Evolutionary conservation across 2,888 invertebrate genomes (phyloP), one percentile per base, ranked within the genome.

Genomic region (Laspeyria flexula): DNA sequence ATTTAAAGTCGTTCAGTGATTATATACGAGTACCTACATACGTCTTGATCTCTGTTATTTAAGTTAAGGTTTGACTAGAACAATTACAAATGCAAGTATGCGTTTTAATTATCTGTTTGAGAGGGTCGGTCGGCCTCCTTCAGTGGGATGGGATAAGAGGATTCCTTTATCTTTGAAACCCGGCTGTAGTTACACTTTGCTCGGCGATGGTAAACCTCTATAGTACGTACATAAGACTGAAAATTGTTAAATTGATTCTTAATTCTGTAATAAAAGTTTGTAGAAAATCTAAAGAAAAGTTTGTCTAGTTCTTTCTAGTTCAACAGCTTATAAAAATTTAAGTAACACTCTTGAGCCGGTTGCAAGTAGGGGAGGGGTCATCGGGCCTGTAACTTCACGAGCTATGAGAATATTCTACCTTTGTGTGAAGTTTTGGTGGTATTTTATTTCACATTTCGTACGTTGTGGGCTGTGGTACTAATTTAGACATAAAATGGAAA

Each of bases 21-120:
- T 42, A 34, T 27, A 13, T 31, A 13, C 7, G 18, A 25, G 23
- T 21, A 13, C 13, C 7, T n/a, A 37, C 27, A 15, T n/a, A 45
- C 25, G 6, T 11, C 0, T 21, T 42, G 23, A 16, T 45, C 16
- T 46, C 34, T 13, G 38, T 45, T 44, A 42, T 39, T 39, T 21
- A n/a, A 45, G 7, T 30, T 41, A 29, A 37, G 45, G 29, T 33
- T 43, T 42, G 29, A 15, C 43, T 47, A 31, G 16, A 40, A 49
- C 43, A 42, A 54, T 54, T 58, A 57, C 43, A 52, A 55, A 46
- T 56, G 54, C 66, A 62, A 55, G 50, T 58, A 52, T 62, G 54
- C 60, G 59, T 53, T 62, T 55, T 57, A 60, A 62, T 66, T 63
- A 63, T 63, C 51, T 63, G 45, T 68, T 57, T 52, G 42, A 52